phyloP scores from a whole-genome alignment of 1,140 invertebrate species.

The Paraescarpia echinospica region DNA sequence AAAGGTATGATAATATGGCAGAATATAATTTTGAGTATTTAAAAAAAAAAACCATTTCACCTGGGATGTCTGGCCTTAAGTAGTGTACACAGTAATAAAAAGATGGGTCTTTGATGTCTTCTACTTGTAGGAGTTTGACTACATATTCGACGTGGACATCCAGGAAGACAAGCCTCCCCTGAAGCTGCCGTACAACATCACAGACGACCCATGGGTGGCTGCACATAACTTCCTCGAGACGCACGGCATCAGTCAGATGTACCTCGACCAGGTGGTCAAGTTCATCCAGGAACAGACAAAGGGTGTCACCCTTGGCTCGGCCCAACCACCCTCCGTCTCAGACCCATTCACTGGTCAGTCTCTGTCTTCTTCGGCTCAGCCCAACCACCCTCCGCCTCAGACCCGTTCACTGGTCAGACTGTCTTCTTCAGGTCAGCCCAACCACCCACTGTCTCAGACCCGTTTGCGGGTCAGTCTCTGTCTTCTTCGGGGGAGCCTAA shows the following conservation, averaged over 20 bases:
- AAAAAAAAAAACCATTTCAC: no score
- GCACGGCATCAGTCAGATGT: conserved; percentile 76
- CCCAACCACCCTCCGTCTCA: conserved; percentile 31
- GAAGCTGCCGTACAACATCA: conserved; percentile 87
- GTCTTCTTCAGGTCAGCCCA: conserved; percentile 49
- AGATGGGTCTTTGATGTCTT: neutral
- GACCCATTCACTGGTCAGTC: conserved; percentile 61
- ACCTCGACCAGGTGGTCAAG: conserved; percentile 89
- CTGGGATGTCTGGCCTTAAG: no score
- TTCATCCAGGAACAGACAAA: conserved; percentile 85
- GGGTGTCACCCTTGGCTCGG: conserved; percentile 49
- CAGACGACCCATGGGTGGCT: conserved; percentile 68
- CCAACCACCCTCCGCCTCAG: conserved; percentile 37
- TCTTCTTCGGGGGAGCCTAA: no score
- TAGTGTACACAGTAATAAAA: no score
- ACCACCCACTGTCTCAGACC: conserved; percentile 48
- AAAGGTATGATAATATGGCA: no score
- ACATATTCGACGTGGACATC: conserved; percentile 91
- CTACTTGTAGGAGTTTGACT: conserved; percentile 81
- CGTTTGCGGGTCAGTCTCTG: no score
- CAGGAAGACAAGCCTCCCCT: conserved; percentile 84
- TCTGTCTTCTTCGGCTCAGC: conserved; percentile 48
- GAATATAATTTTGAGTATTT: no score
- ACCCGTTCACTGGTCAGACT: conserved; percentile 60
- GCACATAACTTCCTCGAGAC: conserved; percentile 70